phyloP scores from a whole-genome alignment of 2,797 vertebrate genomes.

The Bothrops alternatus region DNA sequence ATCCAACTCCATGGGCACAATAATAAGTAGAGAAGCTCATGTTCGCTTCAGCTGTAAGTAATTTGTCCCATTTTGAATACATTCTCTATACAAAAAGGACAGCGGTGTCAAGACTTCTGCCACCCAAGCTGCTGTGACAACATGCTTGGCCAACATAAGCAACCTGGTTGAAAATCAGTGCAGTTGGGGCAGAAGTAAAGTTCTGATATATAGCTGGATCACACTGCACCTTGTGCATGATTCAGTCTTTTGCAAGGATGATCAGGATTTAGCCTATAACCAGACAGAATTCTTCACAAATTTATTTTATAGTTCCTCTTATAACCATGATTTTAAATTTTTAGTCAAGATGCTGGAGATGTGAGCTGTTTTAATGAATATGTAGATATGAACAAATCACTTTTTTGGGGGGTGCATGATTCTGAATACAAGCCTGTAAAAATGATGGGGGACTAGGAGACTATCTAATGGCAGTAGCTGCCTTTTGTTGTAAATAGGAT shows the following conservation, averaged over 20 bases:
- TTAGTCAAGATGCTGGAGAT: neutral
- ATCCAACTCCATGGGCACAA: conserved; percentile 85
- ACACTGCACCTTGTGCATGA: neutral
- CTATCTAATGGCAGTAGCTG: neutral
- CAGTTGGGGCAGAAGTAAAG: neutral
- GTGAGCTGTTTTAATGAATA: neutral
- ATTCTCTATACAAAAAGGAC: neutral
- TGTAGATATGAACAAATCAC: neutral
- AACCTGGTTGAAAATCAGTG: neutral
- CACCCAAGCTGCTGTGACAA: neutral
- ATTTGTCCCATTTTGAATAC: neutral
- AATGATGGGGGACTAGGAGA: neutral
- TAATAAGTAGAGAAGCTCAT: conserved; percentile 88
- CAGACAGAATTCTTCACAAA: neutral
- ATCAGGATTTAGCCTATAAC: neutral
- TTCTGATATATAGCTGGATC: neutral
- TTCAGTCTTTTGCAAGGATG: neutral
- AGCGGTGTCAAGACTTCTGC: neutral
- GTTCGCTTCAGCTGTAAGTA: conserved; percentile 95
- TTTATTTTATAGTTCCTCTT: neutral
- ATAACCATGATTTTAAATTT: neutral
- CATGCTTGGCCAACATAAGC: neutral
- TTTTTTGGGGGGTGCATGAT: neutral
- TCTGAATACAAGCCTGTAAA: neutral
- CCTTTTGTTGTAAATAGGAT: neutral